Conservation (phyloP, 2,113 vertebrate species). For the Thinocorus orbignyianus region DNA sequence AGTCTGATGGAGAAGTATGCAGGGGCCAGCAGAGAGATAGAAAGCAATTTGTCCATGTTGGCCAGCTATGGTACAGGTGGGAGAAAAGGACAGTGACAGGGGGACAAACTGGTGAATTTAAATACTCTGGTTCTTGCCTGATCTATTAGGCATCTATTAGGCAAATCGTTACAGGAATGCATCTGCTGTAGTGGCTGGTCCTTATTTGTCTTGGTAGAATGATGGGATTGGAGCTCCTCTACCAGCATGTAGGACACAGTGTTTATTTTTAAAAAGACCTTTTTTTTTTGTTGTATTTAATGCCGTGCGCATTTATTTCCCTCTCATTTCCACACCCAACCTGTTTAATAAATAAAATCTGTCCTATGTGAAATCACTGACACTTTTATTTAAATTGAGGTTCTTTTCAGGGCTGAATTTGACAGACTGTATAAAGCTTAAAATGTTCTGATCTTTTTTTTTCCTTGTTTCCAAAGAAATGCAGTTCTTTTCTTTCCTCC, state of each 20-base stretch:
- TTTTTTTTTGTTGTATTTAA: conserved; percentile 16
- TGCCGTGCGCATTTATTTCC: background rate
- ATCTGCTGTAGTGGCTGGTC: background rate
- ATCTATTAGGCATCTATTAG: background rate
- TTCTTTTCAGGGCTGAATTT: background rate
- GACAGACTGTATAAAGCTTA: background rate
- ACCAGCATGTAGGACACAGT: background rate
- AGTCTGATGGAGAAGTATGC: background rate
- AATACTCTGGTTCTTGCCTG: background rate
- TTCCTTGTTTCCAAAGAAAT: background rate
- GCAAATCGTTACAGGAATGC: background rate
- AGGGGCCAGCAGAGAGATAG: background rate
- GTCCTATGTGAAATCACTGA: background rate
- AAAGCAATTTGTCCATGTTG: background rate
- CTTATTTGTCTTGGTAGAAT: background rate
- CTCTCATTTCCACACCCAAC: background rate
- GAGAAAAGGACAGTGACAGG: background rate
- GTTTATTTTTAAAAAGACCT: background rate
- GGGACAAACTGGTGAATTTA: background rate
- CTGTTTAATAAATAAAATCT: conserved; percentile 13
- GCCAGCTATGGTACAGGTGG: background rate
- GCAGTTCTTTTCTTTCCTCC: background rate
- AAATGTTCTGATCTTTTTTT: background rate
- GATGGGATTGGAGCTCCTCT: background rate
- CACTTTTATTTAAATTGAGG: background rate